Evolutionary conservation across 2,113 vertebrate species (phyloP).

Genomic region (Cranoglanis bouderius): DNA sequence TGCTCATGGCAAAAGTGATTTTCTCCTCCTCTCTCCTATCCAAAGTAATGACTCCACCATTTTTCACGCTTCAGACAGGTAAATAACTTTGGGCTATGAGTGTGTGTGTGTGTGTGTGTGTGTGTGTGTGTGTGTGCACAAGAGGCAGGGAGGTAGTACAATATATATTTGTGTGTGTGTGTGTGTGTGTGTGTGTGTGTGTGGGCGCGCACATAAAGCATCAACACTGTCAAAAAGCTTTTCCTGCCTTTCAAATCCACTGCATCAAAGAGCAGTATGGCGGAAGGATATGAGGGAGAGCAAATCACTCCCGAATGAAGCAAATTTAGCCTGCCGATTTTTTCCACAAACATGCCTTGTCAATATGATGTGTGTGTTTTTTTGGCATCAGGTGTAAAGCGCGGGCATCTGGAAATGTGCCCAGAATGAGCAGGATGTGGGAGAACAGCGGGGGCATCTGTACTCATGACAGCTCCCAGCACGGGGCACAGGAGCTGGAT

Average conservation of each 20-base stretch:
- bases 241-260: slow-evolving; percentile 36
- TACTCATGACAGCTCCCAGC: slow-evolving; percentile 50
- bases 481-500: slow-evolving; percentile 34
- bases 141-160: too few species aligned
- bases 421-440: slow-evolving; percentile 42
- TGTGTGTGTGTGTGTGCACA: too few species aligned
- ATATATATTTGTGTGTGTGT: too few species aligned
- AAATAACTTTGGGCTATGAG: slow-evolving; percentile 35
- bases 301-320: slow-evolving; percentile 38
- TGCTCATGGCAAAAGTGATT: slow-evolving; percentile 21
- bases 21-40: neutral
- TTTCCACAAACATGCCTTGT: slow-evolving; percentile 39
- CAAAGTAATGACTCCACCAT: slow-evolving; percentile 28
- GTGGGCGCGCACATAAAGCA: neutral
- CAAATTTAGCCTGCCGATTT: slow-evolving; percentile 43
- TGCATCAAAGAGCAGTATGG: slow-evolving; percentile 25
- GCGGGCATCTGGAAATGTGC: slow-evolving; percentile 43
- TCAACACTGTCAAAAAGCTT: slow-evolving; percentile 16
- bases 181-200: too few species aligned
- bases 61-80: slow-evolving; percentile 38
- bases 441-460: slow-evolving; percentile 48
- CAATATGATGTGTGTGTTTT: slow-evolving; percentile 3
- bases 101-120: slow-evolving; percentile 1
- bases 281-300: slow-evolving; percentile 23
- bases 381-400: slow-evolving; percentile 42